Base-by-base conservation (phyloP, 2,113 vertebrate genomes). In the Sebastes fasciatus region DNA sequence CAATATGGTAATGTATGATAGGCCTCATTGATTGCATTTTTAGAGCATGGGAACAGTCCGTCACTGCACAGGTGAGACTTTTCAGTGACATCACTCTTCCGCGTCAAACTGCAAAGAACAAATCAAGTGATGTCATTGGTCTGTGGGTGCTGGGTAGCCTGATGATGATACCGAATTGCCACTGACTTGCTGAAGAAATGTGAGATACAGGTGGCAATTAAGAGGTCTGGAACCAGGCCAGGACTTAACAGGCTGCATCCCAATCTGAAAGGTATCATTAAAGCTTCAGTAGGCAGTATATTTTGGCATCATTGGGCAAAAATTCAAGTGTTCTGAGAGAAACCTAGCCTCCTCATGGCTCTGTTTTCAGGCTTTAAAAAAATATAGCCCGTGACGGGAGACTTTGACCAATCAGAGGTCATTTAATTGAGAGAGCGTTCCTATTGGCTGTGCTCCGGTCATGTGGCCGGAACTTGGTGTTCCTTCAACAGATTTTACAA, bases 1-100 rank as follows among this genome's bases (percentile, higher is more conserved):
- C 76, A 77, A n/a, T 71, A 70, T 79, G 23, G 48, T n/a, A 45
- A 45, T 5, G 40, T 52, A 19, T 26, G 21, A 63, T 16, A 34
- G 23, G 48, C 17, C 23, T 77, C 77, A 70, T 0, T 74, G 34
- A 23, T 51, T 83, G 34, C 7, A 21, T 46, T 71, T 57, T 51
- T 49, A 19, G 1, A 23, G 26, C 21, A 11, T 23, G 3, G 0
- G 7, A 45, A 19, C 11, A 68, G 6, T 54, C 61, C 1, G 9
- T 77, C 60, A 26, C 9, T 49, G 34, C 17, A 52, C 1, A 51
- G 10, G 6, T 4, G 6, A 66, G 42, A 64, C 7, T 4, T 51
- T 60, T 52, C 52, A 49, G 21, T 34, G 5, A 4, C 34, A 3
- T 40, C 55, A 16, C 34, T 60, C 12, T 13, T 16, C 11, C n/a